Conservation (phyloP, 2,888 invertebrate species). For the Ptilodon capucinus region DNA sequence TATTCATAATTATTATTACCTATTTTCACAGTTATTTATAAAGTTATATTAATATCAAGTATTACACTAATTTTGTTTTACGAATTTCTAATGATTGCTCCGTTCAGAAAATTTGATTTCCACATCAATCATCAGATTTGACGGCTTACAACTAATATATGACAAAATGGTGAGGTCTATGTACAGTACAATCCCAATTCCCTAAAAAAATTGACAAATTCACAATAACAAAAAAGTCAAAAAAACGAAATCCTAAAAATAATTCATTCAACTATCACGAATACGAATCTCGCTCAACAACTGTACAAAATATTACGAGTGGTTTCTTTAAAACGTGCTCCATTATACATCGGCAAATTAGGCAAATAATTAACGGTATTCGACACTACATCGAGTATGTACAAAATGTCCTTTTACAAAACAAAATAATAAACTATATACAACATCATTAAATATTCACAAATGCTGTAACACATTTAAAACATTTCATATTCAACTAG, state of each 20-base stretch:
- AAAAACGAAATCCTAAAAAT: slow-evolving; percentile 72
- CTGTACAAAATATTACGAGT: slow-evolving; percentile 80
- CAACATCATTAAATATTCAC: slow-evolving; percentile 82
- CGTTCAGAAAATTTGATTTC: slow-evolving; percentile 81
- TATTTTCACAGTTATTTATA: slow-evolving; percentile 84
- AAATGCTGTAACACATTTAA: slow-evolving; percentile 83
- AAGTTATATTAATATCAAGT: slow-evolving; percentile 84
- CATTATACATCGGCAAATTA: slow-evolving; percentile 64
- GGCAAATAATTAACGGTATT: slow-evolving; percentile 66
- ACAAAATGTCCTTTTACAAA: slow-evolving; percentile 75
- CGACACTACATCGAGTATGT: slow-evolving; percentile 64
- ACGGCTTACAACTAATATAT: slow-evolving; percentile 71
- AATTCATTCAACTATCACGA: slow-evolving; percentile 78
- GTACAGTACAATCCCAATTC: slow-evolving; percentile 87
- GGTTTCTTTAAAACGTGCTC: slow-evolving; percentile 77
- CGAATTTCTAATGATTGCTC: slow-evolving; percentile 81
- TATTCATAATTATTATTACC: slow-evolving; percentile 83
- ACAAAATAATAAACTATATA: slow-evolving; percentile 82
- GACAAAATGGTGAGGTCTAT: slow-evolving; percentile 80
- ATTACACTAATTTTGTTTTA: slow-evolving; percentile 81
- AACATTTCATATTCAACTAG: slow-evolving; percentile 81
- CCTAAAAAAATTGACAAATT: slow-evolving; percentile 88
- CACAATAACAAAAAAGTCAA: slow-evolving; percentile 83
- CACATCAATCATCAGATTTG: slow-evolving; percentile 78
- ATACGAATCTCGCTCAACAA: slow-evolving; percentile 79